Evolutionary conservation across 2,113 vertebrate genomes (phyloP).

Genomic region (Lates calcarifer): DNA sequence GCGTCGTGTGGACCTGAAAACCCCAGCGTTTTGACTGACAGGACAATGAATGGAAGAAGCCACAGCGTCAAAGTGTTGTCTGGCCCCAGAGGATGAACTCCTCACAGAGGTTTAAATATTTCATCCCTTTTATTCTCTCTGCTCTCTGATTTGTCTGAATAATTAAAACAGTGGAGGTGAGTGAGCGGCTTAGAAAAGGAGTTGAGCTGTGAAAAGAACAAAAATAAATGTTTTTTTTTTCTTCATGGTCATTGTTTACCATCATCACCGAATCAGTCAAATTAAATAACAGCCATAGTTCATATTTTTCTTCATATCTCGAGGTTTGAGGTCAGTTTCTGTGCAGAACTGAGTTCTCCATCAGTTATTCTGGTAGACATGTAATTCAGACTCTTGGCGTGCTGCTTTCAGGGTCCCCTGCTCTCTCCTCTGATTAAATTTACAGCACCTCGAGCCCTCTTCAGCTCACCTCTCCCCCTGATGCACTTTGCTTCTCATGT

Average conservation of each 20-base stretch:
- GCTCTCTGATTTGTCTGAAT: slow-evolving; percentile 22
- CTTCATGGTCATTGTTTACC: neutral
- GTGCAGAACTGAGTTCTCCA: neutral
- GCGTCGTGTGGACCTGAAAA: neutral
- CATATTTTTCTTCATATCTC: too few relatives aligned
- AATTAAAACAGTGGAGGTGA: slow-evolving; percentile 10
- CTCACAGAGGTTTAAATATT: slow-evolving; percentile 37
- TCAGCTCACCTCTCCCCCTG: neutral
- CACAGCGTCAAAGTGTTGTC: neutral
- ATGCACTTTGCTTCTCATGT: neutral
- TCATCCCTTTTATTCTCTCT: neutral
- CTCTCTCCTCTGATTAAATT: slow-evolving; percentile 44
- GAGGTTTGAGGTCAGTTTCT: neutral
- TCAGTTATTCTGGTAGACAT: neutral
- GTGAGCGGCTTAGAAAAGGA: slow-evolving; percentile 1
- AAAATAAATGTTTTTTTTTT: neutral
- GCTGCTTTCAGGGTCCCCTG: slow-evolving; percentile 34
- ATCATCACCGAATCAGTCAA: neutral
- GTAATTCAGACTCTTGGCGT: neutral
- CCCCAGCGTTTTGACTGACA: neutral
- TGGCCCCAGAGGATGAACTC: neutral
- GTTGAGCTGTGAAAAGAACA: neutral
- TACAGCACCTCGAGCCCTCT: slow-evolving; percentile 3
- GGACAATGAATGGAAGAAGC: neutral
- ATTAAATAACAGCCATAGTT: neutral